Percentiles rank a stretch among this genome's conserved stretches.
Conservation (phyloP, 2,888 invertebrate species). For the Dromius quadrimaculatus region DNA sequence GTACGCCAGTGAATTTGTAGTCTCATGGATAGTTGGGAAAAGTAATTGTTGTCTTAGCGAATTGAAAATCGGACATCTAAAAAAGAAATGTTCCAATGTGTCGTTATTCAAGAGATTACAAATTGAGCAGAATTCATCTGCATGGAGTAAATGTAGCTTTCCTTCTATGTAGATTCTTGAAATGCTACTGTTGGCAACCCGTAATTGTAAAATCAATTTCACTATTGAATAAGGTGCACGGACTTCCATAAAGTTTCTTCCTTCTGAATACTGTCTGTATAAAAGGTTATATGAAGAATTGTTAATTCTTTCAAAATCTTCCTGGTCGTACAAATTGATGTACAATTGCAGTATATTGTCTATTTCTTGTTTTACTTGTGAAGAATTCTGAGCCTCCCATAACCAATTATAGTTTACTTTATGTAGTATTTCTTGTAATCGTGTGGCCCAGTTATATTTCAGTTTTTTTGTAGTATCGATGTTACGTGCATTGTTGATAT, state of each 20-base stretch:
- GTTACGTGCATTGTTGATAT: not conserved
- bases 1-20: too few species aligned
- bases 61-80: not conserved
- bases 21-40: too few species aligned
- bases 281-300: not conserved
- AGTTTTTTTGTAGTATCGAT: not conserved
- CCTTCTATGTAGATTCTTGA: not conserved
- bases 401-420: not conserved
- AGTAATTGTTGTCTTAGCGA: not conserved
- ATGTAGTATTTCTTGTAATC: not conserved
- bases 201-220: not conserved
- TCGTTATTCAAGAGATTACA: not conserved
- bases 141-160: not conserved
- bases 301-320: not conserved
- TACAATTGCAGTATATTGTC: not conserved
- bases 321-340: not conserved
- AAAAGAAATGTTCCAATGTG: conserved; percentile 2
- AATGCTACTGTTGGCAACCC: not conserved
- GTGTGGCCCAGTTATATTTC: not conserved
- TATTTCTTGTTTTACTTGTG: not conserved
- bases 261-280: not conserved
- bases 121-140: not conserved
- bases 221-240: not conserved
- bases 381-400: not conserved
- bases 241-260: not conserved